Base-by-base conservation (phyloP, 2,888 invertebrate genomes). In the Xestia sexstrigata region DNA sequence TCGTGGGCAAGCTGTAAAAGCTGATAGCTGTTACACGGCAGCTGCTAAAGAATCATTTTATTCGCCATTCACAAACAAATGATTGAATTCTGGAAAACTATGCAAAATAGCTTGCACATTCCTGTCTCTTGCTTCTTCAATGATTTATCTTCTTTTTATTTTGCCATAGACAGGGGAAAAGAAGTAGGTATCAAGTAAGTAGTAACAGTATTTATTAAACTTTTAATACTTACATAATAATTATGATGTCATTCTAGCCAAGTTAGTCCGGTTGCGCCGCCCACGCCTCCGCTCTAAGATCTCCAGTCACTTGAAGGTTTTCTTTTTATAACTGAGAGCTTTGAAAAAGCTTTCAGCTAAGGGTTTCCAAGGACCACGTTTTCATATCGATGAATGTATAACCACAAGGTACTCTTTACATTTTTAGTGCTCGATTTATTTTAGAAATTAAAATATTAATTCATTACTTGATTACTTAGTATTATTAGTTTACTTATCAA, bases 301-400 rank as follows among this genome's bases (percentile, higher is more conserved):
- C 58, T 49, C 26, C 26, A 47, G 15, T 30, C 49, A 60, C 42
- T 77, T 68, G 60, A 68, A 45, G 13, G 35, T 42, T 60, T 42
- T 67, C 15, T 47, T 60, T 66, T 58, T 67, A 5, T 30, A 76
- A 11, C 39, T 4, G 23, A 60, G 47, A 67, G 20, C 30, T 60
- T 58, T 74, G 42, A 13, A 55, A n/a, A 39, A 55, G 23, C 52
- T 75, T 75, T 66, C 47, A 75, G 30, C n/a, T n/a, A 17, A 55
- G 45, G 17, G 26, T 6, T 13, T 13, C 5, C 26, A 9, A n/a
- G 7, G n/a, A 67, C 30, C 58, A 42, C 42, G 26, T 26, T 49
- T 60, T 49, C 47, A 9, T 76, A 42, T n/a, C 35, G 20, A 23
- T 23, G 0, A 52, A 42, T 26, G 23, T 62, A 58, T 15, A 62